phyloP scores from a whole-genome alignment of 2,888 invertebrate species.

The Drosophila rubida region DNA sequence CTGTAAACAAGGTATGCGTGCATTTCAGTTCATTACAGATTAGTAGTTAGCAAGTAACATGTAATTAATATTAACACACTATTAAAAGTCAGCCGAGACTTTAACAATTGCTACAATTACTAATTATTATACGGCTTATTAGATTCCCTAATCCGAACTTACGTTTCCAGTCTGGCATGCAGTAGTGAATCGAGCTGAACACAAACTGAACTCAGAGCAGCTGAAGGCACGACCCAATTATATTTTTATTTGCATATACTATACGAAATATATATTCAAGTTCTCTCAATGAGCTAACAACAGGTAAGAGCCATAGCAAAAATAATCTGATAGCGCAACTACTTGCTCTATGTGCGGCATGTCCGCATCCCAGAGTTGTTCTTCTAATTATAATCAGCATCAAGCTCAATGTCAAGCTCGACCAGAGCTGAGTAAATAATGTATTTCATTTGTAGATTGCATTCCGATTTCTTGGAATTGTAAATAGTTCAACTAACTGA shows the following conservation, averaged over 20 bases:
- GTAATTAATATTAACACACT: too few species aligned
- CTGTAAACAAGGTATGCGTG: too few species aligned
- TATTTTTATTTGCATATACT: not conserved
- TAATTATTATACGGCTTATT: too few species aligned
- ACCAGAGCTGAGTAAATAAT: too few species aligned
- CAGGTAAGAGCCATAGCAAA: not conserved
- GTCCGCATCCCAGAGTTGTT: not conserved
- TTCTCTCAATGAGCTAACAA: not conserved
- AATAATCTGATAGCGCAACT: conserved; percentile 8
- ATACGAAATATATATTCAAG: not conserved
- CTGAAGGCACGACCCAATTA: conserved; percentile 3
- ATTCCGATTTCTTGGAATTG: not conserved
- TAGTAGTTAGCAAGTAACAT: too few species aligned
- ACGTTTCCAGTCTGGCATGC: not conserved
- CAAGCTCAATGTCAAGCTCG: not conserved
- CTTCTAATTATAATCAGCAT: not conserved
- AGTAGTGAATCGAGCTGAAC: conserved; percentile 5
- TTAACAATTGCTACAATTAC: too few species aligned
- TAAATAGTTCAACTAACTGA: too few species aligned
- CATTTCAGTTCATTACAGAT: too few species aligned
- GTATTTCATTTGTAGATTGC: not conserved
- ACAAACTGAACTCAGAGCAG: conserved; percentile 17
- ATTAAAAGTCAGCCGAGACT: too few species aligned
- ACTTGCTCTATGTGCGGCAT: not conserved
- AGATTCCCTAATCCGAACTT: not conserved